Evolutionary conservation across 37 sponge, comb jelly and placozoan genomes (phyloP), one percentile per base, ranked within the genome.

Genomic region (Geodia barretti): DNA sequence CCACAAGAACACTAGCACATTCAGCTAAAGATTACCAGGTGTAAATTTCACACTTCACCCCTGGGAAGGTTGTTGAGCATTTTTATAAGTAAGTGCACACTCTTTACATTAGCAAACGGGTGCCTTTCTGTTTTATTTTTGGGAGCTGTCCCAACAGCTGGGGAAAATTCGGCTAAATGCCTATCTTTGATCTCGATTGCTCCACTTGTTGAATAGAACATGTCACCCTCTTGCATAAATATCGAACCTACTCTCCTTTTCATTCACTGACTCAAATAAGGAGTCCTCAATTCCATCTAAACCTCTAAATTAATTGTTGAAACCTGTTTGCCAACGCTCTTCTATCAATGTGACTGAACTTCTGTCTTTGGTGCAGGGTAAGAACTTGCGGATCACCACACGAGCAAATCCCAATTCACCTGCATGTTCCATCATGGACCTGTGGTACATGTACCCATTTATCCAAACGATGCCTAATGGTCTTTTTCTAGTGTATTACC

Each of bases 391-490:
- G 26, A 73, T 73, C 21, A 39, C 74, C 21, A 42, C 74, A 43
- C 74, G 74, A 73, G 74, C 74, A 73, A 30, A 73, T 20, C 47
- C 74, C 39, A 43, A 73, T 11, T 70, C n/a, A 9, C 54, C 54
- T 47, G 54, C 14, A 47, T n/a, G 14, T 47, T 47, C 54, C 54
- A 47, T 47, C 54, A 47, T 47, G 54, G 54, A 47, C 14, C 54
- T 47, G 54, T 14, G n/a, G 14, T 47, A 47, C 54, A 47, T 47
- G 14, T 14, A 14, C 14, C 14, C 14, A 47, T 47, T 47, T 47
- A 17, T 47, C n/a, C n/a, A n/a, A 47, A 47, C 54, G 7, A 47
- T 47, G 54, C 54, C 54, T 47, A n/a, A 47, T 47, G 54, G 7
- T 47, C 14, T 47, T 7, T 47, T 14, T 47, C 11, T 7, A 17